These are phyloP conservation scores for Crematogaster levior DNA, from an alignment of 2,888 invertebrate species.

Conservation along the genomic window DNA sequence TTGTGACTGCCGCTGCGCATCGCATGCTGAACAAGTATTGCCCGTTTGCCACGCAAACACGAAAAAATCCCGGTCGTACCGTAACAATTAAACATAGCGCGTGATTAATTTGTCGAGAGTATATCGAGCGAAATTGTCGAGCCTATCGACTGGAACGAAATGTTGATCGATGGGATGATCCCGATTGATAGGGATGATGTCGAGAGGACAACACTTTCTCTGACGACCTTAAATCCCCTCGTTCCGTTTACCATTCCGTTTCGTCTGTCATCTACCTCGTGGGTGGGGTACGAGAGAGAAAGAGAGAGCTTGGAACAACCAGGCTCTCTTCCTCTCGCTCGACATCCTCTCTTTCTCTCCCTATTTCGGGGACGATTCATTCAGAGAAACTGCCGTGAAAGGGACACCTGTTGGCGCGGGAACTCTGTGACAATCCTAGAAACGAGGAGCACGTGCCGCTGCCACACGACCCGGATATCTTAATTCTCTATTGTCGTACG, in stretches of 20 bases:
- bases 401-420: slow-evolving; percentile 85
- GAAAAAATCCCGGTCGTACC: not conserved
- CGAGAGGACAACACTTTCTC: slow-evolving; percentile 80
- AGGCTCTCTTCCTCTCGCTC: slow-evolving; percentile 76
- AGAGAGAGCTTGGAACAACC: slow-evolving; percentile 82
- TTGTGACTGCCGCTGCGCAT: slow-evolving; percentile 82
- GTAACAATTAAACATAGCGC: not conserved
- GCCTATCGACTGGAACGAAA: not conserved
- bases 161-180: not conserved
- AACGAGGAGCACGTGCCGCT: slow-evolving; percentile 79
- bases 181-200: not conserved
- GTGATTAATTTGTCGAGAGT: slow-evolving; percentile 10
- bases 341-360: slow-evolving; percentile 69
- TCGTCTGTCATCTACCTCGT: slow-evolving; percentile 84
- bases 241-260: slow-evolving; percentile 85
- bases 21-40: slow-evolving; percentile 78
- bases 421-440: slow-evolving; percentile 83
- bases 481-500: not conserved
- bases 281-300: slow-evolving; percentile 83
- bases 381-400: slow-evolving; percentile 86
- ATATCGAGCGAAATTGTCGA: not conserved
- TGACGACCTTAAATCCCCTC: slow-evolving; percentile 80
- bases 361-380: slow-evolving; percentile 84
- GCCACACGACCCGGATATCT: slow-evolving; percentile 19
- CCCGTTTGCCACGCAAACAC: slow-evolving; percentile 61